phyloP scores from a whole-genome alignment of 1,140 invertebrate species.

The Pogonomyrmex californicus region DNA sequence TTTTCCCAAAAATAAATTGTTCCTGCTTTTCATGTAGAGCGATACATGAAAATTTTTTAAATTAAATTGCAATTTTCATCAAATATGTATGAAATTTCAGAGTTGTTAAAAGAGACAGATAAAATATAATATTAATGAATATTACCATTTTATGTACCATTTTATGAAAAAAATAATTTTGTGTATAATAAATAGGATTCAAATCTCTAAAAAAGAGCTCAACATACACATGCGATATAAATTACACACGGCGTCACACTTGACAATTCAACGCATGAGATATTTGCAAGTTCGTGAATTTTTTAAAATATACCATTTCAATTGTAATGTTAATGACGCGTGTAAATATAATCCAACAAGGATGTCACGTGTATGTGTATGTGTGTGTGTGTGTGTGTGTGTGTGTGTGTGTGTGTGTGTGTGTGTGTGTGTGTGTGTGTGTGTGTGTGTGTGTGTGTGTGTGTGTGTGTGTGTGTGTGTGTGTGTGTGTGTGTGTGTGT shows the following conservation, averaged over 20 bases:
- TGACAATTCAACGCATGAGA: background rate
- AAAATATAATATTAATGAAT: background rate
- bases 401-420: background rate
- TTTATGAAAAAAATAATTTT: constrained; percentile 6
- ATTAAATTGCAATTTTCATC: background rate
- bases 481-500: background rate
- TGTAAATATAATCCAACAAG: background rate
- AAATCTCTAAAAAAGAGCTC: background rate
- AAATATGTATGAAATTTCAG: background rate
- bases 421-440: background rate
- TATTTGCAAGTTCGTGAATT: background rate
- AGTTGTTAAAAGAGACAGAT: background rate
- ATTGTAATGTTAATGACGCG: constrained; percentile 7
- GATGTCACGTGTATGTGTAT: background rate
- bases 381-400: background rate
- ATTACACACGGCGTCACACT: background rate
- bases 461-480: background rate
- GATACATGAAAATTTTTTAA: background rate
- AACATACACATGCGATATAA: background rate
- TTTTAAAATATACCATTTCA: background rate
- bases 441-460: background rate
- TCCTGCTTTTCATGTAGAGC: background rate
- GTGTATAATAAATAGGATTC: background rate
- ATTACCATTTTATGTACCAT: background rate
- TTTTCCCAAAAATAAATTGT: background rate